A percentile compares a stretch with the other conserved stretches of the same genome.
These are phyloP conservation scores for Chaitophorus viminalis DNA, from an alignment of 2,888 invertebrate species.

Conservation along the genomic window DNA sequence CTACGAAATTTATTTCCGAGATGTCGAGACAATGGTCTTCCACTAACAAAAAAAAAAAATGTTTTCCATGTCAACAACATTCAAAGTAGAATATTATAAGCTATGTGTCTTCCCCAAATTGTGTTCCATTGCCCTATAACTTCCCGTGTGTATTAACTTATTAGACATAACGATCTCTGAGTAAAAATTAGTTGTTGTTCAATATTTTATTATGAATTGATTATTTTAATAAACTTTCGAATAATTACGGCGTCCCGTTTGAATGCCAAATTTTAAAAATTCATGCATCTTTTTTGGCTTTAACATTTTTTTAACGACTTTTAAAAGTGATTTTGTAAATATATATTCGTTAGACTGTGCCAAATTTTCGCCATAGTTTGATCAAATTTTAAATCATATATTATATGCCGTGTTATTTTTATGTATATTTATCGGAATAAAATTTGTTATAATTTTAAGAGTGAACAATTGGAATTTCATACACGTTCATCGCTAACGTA, in stretches of 20 bases:
- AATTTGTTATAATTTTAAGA: slow-evolving; percentile 22
- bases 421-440: slow-evolving; percentile 18
- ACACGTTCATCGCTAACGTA: background rate
- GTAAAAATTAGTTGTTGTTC: slow-evolving; percentile 16
- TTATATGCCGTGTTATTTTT: slow-evolving; percentile 26
- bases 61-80: slow-evolving; percentile 30
- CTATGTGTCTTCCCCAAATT: slow-evolving; percentile 57
- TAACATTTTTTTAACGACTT: background rate
- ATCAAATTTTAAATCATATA: slow-evolving; percentile 42
- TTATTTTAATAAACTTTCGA: slow-evolving; percentile 31
- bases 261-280: slow-evolving; percentile 43
- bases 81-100: slow-evolving; percentile 33
- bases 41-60: background rate
- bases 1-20: background rate
- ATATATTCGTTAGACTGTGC: slow-evolving; percentile 43
- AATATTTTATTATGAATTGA: slow-evolving; percentile 42
- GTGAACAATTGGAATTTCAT: slow-evolving; percentile 16
- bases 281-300: slow-evolving; percentile 27
- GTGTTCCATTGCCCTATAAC: slow-evolving; percentile 54
- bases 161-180: slow-evolving; percentile 37
- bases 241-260: slow-evolving; percentile 16
- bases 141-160: slow-evolving; percentile 52
- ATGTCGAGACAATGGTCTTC: slow-evolving; percentile 24
- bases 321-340: slow-evolving; percentile 46
- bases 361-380: slow-evolving; percentile 43